phyloP scores from a whole-genome alignment of 2,113 vertebrate species.

The Pelodiscus sinensis region DNA sequence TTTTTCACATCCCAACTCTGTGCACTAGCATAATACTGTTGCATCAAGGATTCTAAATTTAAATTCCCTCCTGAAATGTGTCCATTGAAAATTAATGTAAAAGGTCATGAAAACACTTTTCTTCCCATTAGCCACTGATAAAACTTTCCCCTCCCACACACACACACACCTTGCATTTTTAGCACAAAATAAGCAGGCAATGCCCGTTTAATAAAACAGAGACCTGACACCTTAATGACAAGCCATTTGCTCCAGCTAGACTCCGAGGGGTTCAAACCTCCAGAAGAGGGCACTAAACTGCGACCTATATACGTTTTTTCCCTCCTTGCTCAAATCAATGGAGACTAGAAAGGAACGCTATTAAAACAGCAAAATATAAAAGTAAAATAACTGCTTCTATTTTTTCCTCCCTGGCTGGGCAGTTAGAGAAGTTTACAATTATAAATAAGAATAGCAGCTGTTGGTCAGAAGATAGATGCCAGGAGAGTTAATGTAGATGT shows the following conservation, averaged over 20 bases:
- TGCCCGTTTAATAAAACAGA: background rate
- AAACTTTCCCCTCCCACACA: background rate
- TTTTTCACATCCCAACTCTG: background rate
- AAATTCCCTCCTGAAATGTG: background rate
- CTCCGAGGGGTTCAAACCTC: constrained; percentile 28
- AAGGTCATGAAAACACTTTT: fast-evolving
- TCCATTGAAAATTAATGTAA: fast-evolving
- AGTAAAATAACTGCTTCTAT: background rate
- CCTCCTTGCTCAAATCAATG: background rate
- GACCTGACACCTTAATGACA: background rate
- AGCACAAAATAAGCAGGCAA: background rate
- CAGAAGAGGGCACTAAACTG: constrained; percentile 76
- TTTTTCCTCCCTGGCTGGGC: background rate
- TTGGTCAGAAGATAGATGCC: background rate
- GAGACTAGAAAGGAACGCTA: fast-evolving
- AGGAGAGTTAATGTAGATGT: background rate
- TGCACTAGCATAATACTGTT: background rate
- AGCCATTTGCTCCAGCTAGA: background rate
- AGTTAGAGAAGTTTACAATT: background rate
- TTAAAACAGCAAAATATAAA: fast-evolving
- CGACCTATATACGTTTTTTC: constrained; percentile 29
- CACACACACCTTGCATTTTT: background rate
- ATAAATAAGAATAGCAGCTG: background rate
- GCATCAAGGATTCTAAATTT: background rate
- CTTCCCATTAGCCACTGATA: fast-evolving